Evolutionary conservation across 2,888 invertebrate genomes (phyloP).

Genomic region (Glaucopsyche alexis): DNA sequence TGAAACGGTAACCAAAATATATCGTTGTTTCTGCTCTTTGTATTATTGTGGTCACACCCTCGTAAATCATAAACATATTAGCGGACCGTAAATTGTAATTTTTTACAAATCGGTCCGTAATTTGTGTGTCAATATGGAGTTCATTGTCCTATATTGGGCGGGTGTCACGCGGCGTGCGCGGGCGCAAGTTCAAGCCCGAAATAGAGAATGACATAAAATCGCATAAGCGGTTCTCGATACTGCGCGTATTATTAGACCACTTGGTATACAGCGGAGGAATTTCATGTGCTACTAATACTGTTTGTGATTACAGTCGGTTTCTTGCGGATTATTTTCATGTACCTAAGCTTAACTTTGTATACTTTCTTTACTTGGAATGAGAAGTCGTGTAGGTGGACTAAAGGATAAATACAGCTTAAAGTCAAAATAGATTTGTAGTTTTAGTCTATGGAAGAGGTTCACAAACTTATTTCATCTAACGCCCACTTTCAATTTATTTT

Average conservation of each 20-base stretch:
- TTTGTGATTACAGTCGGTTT: slow-evolving; percentile 10
- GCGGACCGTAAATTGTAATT: background rate
- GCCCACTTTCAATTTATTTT: too few relatives aligned
- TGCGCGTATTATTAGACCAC: slow-evolving; percentile 22
- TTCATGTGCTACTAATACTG: background rate
- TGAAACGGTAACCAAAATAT: slow-evolving; percentile 7
- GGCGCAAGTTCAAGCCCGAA: slow-evolving; percentile 64
- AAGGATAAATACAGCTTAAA: background rate
- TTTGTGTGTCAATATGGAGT: slow-evolving; percentile 33
- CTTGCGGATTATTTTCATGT: background rate
- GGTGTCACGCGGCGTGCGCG: slow-evolving; percentile 41
- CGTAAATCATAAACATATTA: slow-evolving; percentile 40
- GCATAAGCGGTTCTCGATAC: slow-evolving; percentile 71
- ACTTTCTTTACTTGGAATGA: background rate
- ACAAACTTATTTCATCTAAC: too few relatives aligned
- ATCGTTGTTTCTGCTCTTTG: background rate
- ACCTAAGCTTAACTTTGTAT: background rate
- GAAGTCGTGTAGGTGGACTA: background rate
- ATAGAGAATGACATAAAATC: slow-evolving; percentile 76
- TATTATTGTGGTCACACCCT: background rate
- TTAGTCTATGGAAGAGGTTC: too few relatives aligned
- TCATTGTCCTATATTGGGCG: slow-evolving; percentile 35
- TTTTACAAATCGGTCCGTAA: slow-evolving; percentile 8
- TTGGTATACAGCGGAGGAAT: slow-evolving; percentile 21
- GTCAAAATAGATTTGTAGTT: background rate